Base-by-base conservation (phyloP, 1,140 invertebrate genomes). In the Aphidius ervi region DNA sequence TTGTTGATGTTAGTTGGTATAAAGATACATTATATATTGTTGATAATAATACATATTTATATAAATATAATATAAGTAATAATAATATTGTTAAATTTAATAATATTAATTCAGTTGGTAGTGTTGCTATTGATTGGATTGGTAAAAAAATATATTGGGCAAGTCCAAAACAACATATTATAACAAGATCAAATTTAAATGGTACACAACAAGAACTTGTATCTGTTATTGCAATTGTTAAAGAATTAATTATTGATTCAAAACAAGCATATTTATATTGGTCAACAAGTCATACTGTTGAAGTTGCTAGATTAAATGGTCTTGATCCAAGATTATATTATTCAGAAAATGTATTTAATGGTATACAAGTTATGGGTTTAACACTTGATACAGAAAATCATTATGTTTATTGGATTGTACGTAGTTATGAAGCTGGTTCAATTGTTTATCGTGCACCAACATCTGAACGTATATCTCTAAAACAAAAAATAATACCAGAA, bases 81-180 rank as follows among this genome's bases (percentile, higher is more conserved):
- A 81, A 83, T 50, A 74, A 82, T 10, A 85, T 82, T 8, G 73
- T 80, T 16, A 79, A 89, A 65, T 73, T 78, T 7, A 31, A 31
- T 31, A 86, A 87, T 67, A 83, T 88, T 61, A 84, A 88, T 47
- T 87, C 87, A 23, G 91, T 91, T 2, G 85, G 87, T 0, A 88
- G 87, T 64, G 82, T 96, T 20, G 89, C 91, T 0, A 87, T 95
- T 3, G 94, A 97, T 70, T 95, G 92, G 91, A 85, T 95, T 40
- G 91, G 91, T 0, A 87, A 86, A 39, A 90, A 92, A 71, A 73
- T 97, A 1, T 97, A 96, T 70, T 97, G 93, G 92, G 90, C 92
- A 0, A 92, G 90, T 78, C 87, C 88, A 9, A 89, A 89, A 73
- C 87, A 90, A 70, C 90, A 92, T 76, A 79, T 88, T 74, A 88